phyloP scores from a whole-genome alignment of 2,113 vertebrate species.

The Australoheros scitulus region DNA sequence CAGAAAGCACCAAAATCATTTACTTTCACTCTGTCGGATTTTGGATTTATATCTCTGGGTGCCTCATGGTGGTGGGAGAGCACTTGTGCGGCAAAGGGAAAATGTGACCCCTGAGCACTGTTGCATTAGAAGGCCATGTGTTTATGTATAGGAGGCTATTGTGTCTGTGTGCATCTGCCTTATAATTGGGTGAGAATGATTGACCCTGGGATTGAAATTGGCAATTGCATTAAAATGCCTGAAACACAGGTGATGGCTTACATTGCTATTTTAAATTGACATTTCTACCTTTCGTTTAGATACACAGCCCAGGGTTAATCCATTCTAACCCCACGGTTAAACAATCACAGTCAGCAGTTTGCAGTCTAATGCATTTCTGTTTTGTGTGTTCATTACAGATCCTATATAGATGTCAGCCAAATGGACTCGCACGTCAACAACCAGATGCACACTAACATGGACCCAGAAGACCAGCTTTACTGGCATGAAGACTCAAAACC shows the following conservation, averaged over 20 bases:
- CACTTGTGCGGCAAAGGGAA: slow-evolving; percentile 58
- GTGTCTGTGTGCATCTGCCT: slow-evolving; percentile 38
- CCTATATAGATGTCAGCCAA: slow-evolving; percentile 81
- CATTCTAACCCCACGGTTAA: slow-evolving; percentile 5
- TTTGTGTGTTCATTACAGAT: slow-evolving; percentile 77
- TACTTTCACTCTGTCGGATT: background rate
- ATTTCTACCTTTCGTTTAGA: background rate
- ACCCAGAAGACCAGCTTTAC: slow-evolving; percentile 84
- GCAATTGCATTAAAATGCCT: background rate
- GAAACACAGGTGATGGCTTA: background rate
- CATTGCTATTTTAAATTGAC: background rate
- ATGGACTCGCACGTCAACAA: slow-evolving; percentile 73
- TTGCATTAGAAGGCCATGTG: slow-evolving; percentile 48
- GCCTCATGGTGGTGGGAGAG: slow-evolving; percentile 51
- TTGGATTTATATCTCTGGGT: slow-evolving; percentile 14
- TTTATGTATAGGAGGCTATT: background rate
- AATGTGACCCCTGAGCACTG: slow-evolving; percentile 64
- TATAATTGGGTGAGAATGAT: slow-evolving; percentile 57
- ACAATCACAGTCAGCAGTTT: background rate
- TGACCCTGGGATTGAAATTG: slow-evolving; percentile 56
- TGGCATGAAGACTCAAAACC: slow-evolving; percentile 97
- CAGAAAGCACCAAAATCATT: slow-evolving; percentile 36
- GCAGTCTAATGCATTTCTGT: slow-evolving; percentile 27
- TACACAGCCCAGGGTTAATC: slow-evolving; percentile 53
- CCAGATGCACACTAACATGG: slow-evolving; percentile 76